phyloP scores from a whole-genome alignment of 2,113 vertebrate species.

The Cinclus mexicanus region DNA sequence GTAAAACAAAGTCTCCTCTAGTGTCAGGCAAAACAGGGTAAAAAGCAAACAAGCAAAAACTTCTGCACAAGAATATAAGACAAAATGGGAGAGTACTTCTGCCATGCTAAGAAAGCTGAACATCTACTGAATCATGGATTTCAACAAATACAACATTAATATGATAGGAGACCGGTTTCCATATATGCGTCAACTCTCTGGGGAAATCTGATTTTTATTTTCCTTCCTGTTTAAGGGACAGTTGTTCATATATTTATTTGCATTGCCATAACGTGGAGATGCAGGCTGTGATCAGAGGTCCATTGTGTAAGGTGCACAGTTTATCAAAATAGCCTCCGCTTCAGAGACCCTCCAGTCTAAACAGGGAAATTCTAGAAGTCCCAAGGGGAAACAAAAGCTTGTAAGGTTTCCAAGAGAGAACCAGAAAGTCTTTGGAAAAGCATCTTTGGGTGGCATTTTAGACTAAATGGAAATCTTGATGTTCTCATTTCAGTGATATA shows the following conservation, averaged over 20 bases:
- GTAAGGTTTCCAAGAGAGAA: slow-evolving; percentile 33
- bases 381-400: slow-evolving; percentile 22
- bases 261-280: background rate
- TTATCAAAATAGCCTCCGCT: slow-evolving; percentile 41
- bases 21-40: slow-evolving; percentile 3
- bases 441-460: slow-evolving; percentile 38
- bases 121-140: background rate
- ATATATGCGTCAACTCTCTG: background rate
- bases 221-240: background rate
- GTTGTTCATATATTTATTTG: slow-evolving; percentile 63
- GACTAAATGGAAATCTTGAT: background rate
- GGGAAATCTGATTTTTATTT: background rate
- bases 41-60: slow-evolving; percentile 12
- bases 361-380: slow-evolving; percentile 68
- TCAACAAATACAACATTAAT: background rate
- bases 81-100: background rate
- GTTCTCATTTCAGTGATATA: background rate
- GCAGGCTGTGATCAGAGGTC: slow-evolving; percentile 55
- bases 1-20: slow-evolving; percentile 11
- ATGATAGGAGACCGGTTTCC: background rate
- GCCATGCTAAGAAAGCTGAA: background rate
- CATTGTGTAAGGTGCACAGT: slow-evolving; percentile 61
- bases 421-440: slow-evolving; percentile 36
- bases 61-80: background rate
- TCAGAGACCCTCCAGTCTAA: slow-evolving; percentile 62